Evolutionary conservation across 2,888 invertebrate genomes (phyloP), one percentile per base, ranked within the genome.

Genomic region (Tupiocoris notatus): DNA sequence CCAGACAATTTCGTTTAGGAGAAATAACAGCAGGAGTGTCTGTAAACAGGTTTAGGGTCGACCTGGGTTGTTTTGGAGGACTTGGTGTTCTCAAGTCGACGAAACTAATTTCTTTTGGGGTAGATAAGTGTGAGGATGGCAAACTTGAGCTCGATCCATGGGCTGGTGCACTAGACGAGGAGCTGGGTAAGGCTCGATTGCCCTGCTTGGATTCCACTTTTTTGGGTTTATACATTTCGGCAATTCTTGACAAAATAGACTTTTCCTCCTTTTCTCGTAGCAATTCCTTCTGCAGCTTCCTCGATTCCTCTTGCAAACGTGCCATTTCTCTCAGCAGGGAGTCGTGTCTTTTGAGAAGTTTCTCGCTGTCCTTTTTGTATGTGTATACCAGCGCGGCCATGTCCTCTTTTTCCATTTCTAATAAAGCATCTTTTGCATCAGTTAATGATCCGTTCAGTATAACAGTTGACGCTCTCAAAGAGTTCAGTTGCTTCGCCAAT

Each of bases 301-400:
- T 17, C 7, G 21, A 7, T 57, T 67, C 67, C 56, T 67, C 56
- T 56, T 67, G 67, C n/a, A 18, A 12, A 12, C 56, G 17, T n/a
- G 56, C 22, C 1, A 67, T 54, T 1, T 67, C 67, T 1, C 16
- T 21, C 7, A 56, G 21, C 0, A 67, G 18, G 3, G n/a, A 1
- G n/a, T 2, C 56, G 21, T 54, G 18, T 21, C 56, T 67, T 17
- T 67, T 67, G 3, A 56, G n/a, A 12, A 67, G 57, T 16, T 54
- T 21, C 3, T 56, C 56, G 2, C 54, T 56, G 22, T 57, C 57
- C 21, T 67, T 67, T 20, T 67, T 67, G 23, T 67, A 67, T 0
- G 67, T 56, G 67, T 54, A 57, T 16, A 67, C 39, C 2, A 67
- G 16, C 16, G 21, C n/a, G 22, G 57, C 67, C 67, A 67, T 56